Conservation (phyloP, 2,797 vertebrate genomes). For the Lycodopsis pacificus region DNA sequence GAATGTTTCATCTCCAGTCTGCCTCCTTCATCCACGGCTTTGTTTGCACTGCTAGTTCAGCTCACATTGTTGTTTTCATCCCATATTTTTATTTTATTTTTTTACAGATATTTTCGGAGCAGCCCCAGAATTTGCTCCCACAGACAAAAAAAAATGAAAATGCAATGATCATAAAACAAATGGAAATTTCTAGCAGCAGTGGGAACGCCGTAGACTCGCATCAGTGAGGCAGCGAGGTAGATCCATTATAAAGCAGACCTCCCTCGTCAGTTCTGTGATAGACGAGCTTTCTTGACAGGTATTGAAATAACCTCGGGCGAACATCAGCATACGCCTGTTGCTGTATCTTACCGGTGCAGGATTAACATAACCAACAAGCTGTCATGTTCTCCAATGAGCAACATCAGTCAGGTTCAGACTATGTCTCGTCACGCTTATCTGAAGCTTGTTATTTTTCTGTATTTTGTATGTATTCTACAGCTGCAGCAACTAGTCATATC, state of each 20-base stretch:
- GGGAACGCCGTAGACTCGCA: constrained; percentile 13
- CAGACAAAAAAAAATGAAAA: constrained; percentile 1
- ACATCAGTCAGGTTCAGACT: constrained; percentile 60
- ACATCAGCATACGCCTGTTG: constrained; percentile 59
- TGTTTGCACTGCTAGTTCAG: constrained; percentile 62
- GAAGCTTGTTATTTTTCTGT: constrained; percentile 39
- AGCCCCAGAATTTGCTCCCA: constrained; percentile 31
- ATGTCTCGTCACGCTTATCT: constrained; percentile 7
- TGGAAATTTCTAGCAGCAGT: constrained; percentile 23
- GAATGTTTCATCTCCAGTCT: constrained; percentile 71
- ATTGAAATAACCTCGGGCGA: constrained; percentile 70
- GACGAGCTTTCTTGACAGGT: constrained; percentile 59
- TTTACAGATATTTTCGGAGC: constrained; percentile 50
- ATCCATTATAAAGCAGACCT: constrained; percentile 55
- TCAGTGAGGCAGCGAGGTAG: constrained; percentile 29
- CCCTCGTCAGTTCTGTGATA: constrained; percentile 45
- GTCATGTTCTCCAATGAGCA: constrained; percentile 60
- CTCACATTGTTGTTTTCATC: constrained; percentile 62
- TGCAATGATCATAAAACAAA: constrained; percentile 31
- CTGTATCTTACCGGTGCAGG: constrained; percentile 34
- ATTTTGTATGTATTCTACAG: constrained; percentile 21
- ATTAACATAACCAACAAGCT: constrained; percentile 64
- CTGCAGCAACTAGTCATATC: constrained; percentile 52
- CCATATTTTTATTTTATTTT: constrained; percentile 3
- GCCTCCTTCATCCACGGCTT: constrained; percentile 64